phyloP scores from a whole-genome alignment of 1,140 invertebrate species.

The Saccostrea cuccullata region DNA sequence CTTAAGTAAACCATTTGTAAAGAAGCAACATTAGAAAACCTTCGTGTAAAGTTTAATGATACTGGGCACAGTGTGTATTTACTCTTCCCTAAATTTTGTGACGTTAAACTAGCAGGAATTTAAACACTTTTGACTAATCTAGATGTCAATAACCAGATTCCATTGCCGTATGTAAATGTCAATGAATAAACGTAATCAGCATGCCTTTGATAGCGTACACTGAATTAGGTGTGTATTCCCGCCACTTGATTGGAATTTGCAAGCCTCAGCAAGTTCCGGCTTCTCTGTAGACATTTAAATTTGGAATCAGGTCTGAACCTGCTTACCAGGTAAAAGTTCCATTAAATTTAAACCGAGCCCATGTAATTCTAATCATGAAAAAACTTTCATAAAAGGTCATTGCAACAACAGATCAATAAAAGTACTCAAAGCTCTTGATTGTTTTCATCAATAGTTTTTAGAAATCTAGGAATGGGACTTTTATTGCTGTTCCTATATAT shows the following conservation, averaged over 20 bases:
- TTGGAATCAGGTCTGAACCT: background rate
- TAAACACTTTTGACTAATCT: constrained; percentile 30
- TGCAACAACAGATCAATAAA: constrained; percentile 25
- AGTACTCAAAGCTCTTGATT: background rate
- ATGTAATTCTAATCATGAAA: background rate
- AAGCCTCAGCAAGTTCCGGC: constrained; percentile 33
- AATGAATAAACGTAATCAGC: constrained; percentile 27
- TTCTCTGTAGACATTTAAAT: constrained; percentile 27
- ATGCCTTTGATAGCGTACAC: constrained; percentile 5
- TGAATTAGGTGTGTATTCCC: constrained; percentile 3
- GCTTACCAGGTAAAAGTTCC: background rate
- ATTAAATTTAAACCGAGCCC: background rate
- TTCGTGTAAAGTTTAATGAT: background rate
- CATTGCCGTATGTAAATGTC: background rate
- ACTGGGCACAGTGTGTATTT: background rate
- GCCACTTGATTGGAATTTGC: constrained; percentile 13
- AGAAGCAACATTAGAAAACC: background rate
- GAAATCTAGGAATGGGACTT: background rate
- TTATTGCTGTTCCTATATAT: no score
- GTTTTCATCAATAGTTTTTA: background rate
- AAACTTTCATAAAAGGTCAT: background rate
- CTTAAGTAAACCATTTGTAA: background rate
- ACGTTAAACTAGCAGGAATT: constrained; percentile 21
- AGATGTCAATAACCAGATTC: constrained; percentile 23
- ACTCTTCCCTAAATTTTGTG: constrained; percentile 8